These are phyloP conservation scores for Theocolax elegans DNA, from an alignment of 1,140 invertebrate genomes.

Conservation along the genomic window DNA sequence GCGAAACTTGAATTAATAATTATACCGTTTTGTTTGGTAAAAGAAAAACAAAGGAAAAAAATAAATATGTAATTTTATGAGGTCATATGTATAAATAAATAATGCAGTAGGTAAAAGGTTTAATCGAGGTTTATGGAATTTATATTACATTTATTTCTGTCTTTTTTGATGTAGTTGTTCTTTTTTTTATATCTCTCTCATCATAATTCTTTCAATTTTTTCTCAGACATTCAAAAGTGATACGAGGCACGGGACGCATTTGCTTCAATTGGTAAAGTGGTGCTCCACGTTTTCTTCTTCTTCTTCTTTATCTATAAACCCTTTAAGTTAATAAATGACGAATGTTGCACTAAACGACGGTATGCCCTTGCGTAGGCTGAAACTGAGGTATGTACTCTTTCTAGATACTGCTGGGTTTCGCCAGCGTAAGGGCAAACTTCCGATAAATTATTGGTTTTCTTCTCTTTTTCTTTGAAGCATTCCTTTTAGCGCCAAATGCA, in stretches of 20 bases:
- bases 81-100: slow-evolving; percentile 38
- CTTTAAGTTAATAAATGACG: slow-evolving; percentile 29
- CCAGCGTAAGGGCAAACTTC: slow-evolving; percentile 28
- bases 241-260: slow-evolving; percentile 39
- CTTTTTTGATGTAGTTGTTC: slow-evolving; percentile 54
- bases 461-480: background rate
- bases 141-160: slow-evolving; percentile 66
- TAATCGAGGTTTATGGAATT: slow-evolving; percentile 59
- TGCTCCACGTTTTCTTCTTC: slow-evolving; percentile 39
- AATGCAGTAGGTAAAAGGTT: slow-evolving; percentile 41
- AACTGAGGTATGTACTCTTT: slow-evolving; percentile 11
- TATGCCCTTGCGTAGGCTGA: slow-evolving; percentile 41
- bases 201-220: slow-evolving; percentile 39
- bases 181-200: slow-evolving; percentile 44
- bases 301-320: slow-evolving; percentile 22
- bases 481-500: slow-evolving; percentile 36
- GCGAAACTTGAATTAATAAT: slow-evolving; percentile 4
- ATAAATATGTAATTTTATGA: slow-evolving; percentile 8
- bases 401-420: slow-evolving; percentile 39
- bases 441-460: slow-evolving; percentile 15
- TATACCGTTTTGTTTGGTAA: too few relatives aligned
- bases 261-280: slow-evolving; percentile 40
- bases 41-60: background rate
- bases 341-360: slow-evolving; percentile 21
- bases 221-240: slow-evolving; percentile 35